A percentile compares a stretch with the other conserved stretches of the same genome.
These are phyloP conservation scores for Nowickia ferox DNA, from an alignment of 2,888 invertebrate species.

Conservation along the genomic window DNA sequence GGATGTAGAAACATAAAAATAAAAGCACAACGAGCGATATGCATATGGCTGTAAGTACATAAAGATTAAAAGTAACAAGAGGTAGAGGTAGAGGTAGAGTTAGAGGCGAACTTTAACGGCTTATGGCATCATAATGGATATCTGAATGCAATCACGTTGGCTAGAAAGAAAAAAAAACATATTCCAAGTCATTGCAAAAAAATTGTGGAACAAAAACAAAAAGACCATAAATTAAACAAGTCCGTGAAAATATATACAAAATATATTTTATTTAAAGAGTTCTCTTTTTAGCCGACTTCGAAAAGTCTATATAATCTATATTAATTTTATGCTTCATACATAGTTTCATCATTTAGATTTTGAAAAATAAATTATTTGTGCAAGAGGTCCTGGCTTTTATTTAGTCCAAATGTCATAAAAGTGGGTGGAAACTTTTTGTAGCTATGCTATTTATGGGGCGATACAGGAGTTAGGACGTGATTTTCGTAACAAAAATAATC, in stretches of 20 bases:
- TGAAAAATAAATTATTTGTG: no score
- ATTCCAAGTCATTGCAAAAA: constrained; percentile 43
- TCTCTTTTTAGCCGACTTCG: no score
- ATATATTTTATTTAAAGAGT: no score
- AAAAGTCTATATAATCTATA: no score
- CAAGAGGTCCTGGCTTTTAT: no score
- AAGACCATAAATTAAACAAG: constrained; percentile 25
- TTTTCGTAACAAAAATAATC: no score
- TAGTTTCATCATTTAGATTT: no score
- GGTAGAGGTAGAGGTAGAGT: background rate
- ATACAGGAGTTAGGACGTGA: no score
- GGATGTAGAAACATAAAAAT: constrained; percentile 20
- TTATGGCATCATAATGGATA: constrained; percentile 49
- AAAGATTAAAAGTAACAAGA: background rate
- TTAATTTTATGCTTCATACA: no score
- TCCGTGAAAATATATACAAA: background rate
- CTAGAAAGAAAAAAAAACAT: background rate
- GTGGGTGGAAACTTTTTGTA: no score
- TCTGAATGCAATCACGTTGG: constrained; percentile 42
- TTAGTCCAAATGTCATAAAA: no score
- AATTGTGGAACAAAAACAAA: background rate
- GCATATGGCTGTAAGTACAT: background rate
- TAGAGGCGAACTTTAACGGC: background rate
- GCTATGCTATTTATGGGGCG: no score
- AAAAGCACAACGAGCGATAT: background rate